Conservation (phyloP, 2,113 vertebrate species). For the Rafetus swinhoei region DNA sequence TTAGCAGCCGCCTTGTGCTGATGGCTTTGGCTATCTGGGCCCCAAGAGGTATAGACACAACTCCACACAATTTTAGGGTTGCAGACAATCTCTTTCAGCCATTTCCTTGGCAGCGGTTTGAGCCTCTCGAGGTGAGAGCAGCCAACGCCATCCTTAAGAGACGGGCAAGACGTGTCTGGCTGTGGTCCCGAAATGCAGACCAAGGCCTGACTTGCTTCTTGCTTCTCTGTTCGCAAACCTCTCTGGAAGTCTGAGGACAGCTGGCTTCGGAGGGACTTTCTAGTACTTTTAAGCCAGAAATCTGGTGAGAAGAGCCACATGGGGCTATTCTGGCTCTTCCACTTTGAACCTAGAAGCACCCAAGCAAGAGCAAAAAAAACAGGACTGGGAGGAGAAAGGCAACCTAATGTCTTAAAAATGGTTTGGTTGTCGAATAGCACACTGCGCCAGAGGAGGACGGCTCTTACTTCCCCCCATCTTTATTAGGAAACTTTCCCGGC, state of each 20-base stretch:
- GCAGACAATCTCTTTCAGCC: background rate
- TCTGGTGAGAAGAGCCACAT: background rate
- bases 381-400: background rate
- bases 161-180: background rate
- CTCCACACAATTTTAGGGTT: background rate
- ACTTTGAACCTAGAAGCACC: background rate
- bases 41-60: background rate
- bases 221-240: background rate
- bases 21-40: background rate
- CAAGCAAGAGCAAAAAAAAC: background rate
- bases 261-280: background rate
- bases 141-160: background rate
- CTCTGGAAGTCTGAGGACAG: background rate
- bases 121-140: background rate
- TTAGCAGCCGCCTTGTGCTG: background rate
- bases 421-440: background rate
- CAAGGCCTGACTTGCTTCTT: background rate
- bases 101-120: background rate
- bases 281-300: background rate
- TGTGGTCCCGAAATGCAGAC: background rate
- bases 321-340: background rate
- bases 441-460: background rate
- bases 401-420: background rate
- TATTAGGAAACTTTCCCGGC: background rate
- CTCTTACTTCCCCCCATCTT: background rate